These are phyloP conservation scores for Brienomyrus longianalis DNA, from an alignment of 2,113 vertebrate species.

Conservation along the genomic window DNA sequence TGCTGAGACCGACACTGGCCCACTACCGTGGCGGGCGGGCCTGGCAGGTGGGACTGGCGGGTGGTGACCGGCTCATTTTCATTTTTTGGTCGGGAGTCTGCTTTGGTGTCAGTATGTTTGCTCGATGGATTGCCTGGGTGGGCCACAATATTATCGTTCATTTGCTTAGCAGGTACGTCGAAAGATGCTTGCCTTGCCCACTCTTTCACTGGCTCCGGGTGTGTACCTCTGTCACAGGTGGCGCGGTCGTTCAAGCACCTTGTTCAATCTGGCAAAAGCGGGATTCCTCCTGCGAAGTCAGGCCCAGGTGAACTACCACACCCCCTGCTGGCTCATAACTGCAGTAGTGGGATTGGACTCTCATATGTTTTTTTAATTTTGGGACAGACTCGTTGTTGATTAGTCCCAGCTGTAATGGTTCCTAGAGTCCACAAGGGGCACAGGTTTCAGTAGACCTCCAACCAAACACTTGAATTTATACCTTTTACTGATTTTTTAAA, in stretches of 20 bases:
- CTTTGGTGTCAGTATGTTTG: not conserved
- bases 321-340: not conserved
- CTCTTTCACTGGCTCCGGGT: not conserved
- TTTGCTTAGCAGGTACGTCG: not conserved
- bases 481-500: not conserved
- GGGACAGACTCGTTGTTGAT: not conserved
- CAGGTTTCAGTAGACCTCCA: not conserved
- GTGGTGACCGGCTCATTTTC: not conserved
- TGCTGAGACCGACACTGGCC: not conserved
- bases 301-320: not conserved
- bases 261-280: not conserved
- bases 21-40: not conserved
- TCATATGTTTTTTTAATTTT: not conserved
- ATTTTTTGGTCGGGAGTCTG: not conserved
- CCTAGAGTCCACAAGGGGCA: not conserved
- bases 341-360: not conserved
- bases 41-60: not conserved
- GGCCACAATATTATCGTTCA: not conserved
- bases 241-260: not conserved
- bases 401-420: not conserved
- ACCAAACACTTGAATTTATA: not conserved
- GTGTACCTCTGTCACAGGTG: not conserved
- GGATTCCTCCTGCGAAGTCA: not conserved
- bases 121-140: not conserved
- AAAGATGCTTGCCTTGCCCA: not conserved